Base-by-base conservation (phyloP, 2,113 vertebrate species). In the Danionella cerebrum region DNA sequence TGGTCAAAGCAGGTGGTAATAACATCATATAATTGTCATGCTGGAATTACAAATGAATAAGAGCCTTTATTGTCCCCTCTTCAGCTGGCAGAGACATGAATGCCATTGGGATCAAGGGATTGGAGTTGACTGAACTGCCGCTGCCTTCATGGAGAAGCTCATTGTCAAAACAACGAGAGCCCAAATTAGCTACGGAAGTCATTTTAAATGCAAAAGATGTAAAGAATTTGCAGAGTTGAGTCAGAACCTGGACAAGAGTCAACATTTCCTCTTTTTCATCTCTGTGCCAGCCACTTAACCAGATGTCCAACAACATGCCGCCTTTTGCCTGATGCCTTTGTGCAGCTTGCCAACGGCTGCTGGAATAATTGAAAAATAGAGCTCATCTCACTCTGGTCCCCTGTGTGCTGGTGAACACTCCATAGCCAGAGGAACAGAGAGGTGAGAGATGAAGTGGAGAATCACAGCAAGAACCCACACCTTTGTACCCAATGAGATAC, bases 291-390 rank as follows among this genome's bases (percentile, higher is more conserved):
- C 68, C 74, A 71, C 77, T 80, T 65, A 76, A 75, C 68, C 79
- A 79, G 69, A 79, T 72, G 76, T 75, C 78, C 76, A 62, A 72
- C 69, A 62, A 69, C 73, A 76, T 70, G 68, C 44, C 1, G 60
- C 51, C 27, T 18, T 71, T 71, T 48, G 59, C 67, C 54, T 73
- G 18, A 10, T 44, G 63, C 65, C 73, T 77, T 83, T 80, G 83
- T 83, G 78, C 60, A 67, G 54, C 47, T 82, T 77, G 82, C 81
- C 86, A 84, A 73, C 71, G 47, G 1, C 77, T 74, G 70, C 36
- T 69, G 74, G 78, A 70, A 79, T 81, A 76, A 77, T 78, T 79
- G 77, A 84, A 76, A 80, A 79, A 80, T 78, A 69, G 73, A 64
- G 52, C 73, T 64, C 65, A 67, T 70, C 70, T 71, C 33, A 35